Conservation (phyloP, 1,140 invertebrate genomes). For the Drosophila ercepeae region DNA sequence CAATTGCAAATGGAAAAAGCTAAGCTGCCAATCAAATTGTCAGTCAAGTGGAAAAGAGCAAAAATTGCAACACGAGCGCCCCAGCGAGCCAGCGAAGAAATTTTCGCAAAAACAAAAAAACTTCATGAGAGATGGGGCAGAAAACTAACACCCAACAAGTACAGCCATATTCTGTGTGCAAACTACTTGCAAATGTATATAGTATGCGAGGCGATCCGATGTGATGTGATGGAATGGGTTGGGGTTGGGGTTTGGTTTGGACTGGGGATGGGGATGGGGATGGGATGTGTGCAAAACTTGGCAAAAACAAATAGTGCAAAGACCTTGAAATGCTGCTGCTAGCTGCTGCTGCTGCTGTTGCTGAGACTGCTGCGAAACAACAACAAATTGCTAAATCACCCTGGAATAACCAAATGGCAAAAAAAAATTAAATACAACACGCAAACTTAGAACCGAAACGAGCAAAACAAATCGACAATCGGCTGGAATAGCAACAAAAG, state of each 20-base stretch:
- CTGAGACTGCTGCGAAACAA: constrained; percentile 42
- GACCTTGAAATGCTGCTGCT: constrained; percentile 75
- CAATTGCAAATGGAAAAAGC: constrained; percentile 55
- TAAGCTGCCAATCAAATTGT: constrained; percentile 81
- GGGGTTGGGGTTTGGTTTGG: no score
- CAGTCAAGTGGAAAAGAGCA: constrained; percentile 81
- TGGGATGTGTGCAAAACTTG: constrained; percentile 71
- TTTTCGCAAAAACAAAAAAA: constrained; percentile 52
- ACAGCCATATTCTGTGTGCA: constrained; percentile 18
- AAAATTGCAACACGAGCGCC: constrained; percentile 66
- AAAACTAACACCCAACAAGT: constrained; percentile 58
- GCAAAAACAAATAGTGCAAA: constrained; percentile 75
- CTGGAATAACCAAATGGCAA: constrained; percentile 52
- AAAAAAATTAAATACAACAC: constrained; percentile 39
- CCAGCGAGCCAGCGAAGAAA: constrained; percentile 65
- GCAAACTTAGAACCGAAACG: constrained; percentile 77
- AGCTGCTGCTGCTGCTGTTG: constrained; percentile 15
- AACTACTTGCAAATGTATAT: constrained; percentile 4
- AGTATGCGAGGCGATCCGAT: constrained; percentile 3
- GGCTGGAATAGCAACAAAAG: constrained; percentile 47
- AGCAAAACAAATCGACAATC: constrained; percentile 66
- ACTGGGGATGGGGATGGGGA: constrained; percentile 2
- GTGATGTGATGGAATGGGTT: no score
- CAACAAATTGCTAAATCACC: constrained; percentile 73
- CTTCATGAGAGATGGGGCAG: constrained; percentile 76